phyloP scores from a whole-genome alignment of 2,888 invertebrate species.

The Ctena decussata region DNA sequence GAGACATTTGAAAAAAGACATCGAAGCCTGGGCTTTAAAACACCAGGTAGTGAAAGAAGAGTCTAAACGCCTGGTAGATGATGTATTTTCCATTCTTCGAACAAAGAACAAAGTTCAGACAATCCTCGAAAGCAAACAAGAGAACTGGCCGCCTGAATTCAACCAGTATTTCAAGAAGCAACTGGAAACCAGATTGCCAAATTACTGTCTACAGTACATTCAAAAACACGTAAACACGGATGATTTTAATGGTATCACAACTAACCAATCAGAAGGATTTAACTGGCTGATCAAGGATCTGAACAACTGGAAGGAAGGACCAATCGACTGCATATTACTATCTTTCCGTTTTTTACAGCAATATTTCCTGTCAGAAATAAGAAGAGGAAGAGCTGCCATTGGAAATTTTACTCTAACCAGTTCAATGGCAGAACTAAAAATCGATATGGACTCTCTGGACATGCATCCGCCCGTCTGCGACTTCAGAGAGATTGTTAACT shows the following conservation, averaged over 20 bases:
- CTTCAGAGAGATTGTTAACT: no score
- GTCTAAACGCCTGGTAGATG: no score
- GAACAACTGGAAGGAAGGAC: conserved; percentile 12
- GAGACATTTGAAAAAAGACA: no score
- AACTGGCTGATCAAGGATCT: conserved; percentile 13
- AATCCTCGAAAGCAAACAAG: no score
- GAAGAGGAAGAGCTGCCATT: background rate
- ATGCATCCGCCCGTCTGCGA: no score
- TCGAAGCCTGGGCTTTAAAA: background rate
- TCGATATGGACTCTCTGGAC: no score
- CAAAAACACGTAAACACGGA: background rate
- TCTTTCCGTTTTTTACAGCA: background rate
- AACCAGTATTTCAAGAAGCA: background rate
- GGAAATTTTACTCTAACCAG: background rate
- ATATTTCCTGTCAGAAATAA: background rate
- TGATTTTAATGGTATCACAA: background rate
- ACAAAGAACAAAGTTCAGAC: no score
- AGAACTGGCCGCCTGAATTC: background rate
- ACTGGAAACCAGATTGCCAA: background rate
- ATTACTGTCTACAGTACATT: background rate
- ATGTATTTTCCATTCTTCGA: no score
- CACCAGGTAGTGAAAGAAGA: no score
- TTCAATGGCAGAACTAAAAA: no score
- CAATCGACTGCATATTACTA: background rate
- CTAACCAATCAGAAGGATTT: background rate